Base-by-base conservation (phyloP, 2,797 vertebrate genomes). In the Margarornis squamiger region DNA sequence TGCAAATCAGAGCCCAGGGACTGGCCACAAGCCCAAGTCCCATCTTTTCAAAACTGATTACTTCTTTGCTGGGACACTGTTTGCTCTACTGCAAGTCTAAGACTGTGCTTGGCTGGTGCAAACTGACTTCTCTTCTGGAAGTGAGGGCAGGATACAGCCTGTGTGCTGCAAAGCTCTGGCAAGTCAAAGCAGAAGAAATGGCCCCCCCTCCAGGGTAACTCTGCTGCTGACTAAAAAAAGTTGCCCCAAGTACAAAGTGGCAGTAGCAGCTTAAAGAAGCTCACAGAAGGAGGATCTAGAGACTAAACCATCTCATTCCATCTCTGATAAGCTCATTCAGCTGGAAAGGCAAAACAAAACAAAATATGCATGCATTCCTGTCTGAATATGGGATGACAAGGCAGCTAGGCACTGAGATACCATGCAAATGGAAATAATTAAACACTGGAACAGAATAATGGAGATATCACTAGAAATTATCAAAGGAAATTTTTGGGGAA, bases 31-130 rank as follows among this genome's bases (percentile, higher is more conserved):
- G 70, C 85, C 63, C 52, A 61, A 91, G 80, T 82, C 73, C 39
- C 49, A 45, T 86, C 65, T 94, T 91, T 96, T 96, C 91, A 95
- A 63, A 78, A 91, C 27, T 2, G 52, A 88, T 93, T 94, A 92
- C 46, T 76, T 88, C 77, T 89, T 86, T 92, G 46, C 75, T 78
- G 38, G 75, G 86, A 39, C 61, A 65, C 51, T 65, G 55, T 70
- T 94, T 90, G 26, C 59, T 83, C 43, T 77, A 36, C 52, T 71
- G 52, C 73, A 90, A 67, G 90, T 74, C 74, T 81, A 55, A 68
- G 90, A 41, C 71, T 7, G 45, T 52, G 63, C 88, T 88, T 6
- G 10, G 45, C 94, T 95, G 96, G 92, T 96, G 74, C 45, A 96
- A 88, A 81, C 34, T 1, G 2, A 86, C 76, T 95, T 58, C 36